Base-by-base conservation (phyloP, 2,888 invertebrate genomes). In the Athalia cordata region DNA sequence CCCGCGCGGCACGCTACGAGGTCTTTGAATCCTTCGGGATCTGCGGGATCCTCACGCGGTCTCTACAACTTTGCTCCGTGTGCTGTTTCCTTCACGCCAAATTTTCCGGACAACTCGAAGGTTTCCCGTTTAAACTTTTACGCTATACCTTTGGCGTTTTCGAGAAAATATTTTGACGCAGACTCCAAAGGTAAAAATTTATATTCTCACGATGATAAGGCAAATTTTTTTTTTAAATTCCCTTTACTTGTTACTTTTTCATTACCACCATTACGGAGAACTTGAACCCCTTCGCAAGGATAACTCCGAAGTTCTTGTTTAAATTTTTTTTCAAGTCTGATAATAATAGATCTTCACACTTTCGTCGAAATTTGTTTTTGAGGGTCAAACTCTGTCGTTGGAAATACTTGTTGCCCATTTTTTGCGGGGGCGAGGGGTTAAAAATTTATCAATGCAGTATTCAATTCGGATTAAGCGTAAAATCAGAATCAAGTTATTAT, bases 141-240 rank as follows among this genome's bases (percentile, higher is more conserved):
- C 68, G 52, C 29, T 59, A 59, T 59, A 59, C 72, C 61, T 9
- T 61, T 29, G 43, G 15, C 4, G 7, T 6, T 50, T 52, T 29
- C 13, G 4, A 7, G 13, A 61, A 75, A 75, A 75, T 75, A 75
- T 75, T 75, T 75, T 75, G 75, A 75, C 75, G 45, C 5, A 8
- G 57, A 29, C 29, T 29, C 29, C 29, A 29, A 29, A 29, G 29
- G 29, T 29, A 29, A 50, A 55, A 47, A 75, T 64, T 75, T 62
- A 75, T 75, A 52, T 52, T 75, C 15, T 62, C 3, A 15, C 61
- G 62, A 75, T 75, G 75, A 75, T 75, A 62, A 43, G 11, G 15
- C 75, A 61, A 13, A 6, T 64, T 75, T 59, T 75, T 50, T 15
- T 52, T 5, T 8, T 50, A 9, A 57, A 4, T 47, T 15, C 15